Base-by-base conservation (phyloP, 2,888 invertebrate genomes). In the Amblyjoppa proteus region DNA sequence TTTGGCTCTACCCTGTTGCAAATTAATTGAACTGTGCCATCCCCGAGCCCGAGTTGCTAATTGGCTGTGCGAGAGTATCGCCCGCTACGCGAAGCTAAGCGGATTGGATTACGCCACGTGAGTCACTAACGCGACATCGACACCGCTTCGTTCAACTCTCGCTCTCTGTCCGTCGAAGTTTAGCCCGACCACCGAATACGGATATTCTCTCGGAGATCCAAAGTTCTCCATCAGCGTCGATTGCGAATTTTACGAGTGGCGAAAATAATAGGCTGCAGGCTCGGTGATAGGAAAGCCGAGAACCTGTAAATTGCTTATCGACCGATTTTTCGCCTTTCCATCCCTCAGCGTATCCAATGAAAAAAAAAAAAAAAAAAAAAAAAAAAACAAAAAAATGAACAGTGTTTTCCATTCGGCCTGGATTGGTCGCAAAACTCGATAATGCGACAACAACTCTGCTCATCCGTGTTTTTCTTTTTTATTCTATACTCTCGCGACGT, bases 271-370 rank as follows among this genome's bases (percentile, higher is more conserved):
- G 56, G n/a, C 7, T 20, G 11, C 25, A 25, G 56, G 11, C 28
- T 58, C 58, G 58, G 58, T 28, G 56, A 58, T 11, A 58, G 11
- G 13, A 3, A 13, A 3, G 20, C 20, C 28, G 69, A 69, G 69
- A 51, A 70, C 49, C 70, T 70, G 28, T 45, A 76, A 85, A 85
- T 83, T 85, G 83, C 58, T 69, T 83, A 85, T 85, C 79, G 83
- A 85, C 75, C 70, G 68, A 31, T 79, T 76, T 75, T 69, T 80
- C 51, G 61, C 38, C 68, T 9, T 20, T 25, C 25, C 51, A 0
- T 34, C 16, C 58, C 16, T 56, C 69, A 38, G 20, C 49, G 49
- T 78, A 20, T 83, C 28, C 56, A n/a, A 9, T 4, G 45, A n/a
- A 53, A 49, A 80, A 64, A 70, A 71, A 79, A 71, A 75, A 34